A percentile compares a stretch with the other conserved stretches of the same genome.
Evolutionary conservation across 2,113 vertebrate genomes (phyloP).

Genomic region (Rhabdornis inornatus): DNA sequence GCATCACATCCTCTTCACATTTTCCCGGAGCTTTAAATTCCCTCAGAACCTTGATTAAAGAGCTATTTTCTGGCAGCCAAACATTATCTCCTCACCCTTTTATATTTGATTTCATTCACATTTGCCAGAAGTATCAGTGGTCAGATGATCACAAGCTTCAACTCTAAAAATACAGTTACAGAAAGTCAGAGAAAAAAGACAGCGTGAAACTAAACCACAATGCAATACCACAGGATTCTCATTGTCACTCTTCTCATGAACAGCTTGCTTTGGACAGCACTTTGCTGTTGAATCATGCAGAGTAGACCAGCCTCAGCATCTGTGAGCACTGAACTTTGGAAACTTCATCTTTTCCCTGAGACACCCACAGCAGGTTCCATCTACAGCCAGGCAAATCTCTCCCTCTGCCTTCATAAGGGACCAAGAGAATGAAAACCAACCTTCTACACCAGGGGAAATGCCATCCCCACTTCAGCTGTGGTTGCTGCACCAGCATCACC

Average conservation of each 20-base stretch:
- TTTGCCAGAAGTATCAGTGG: background rate
- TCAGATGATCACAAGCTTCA: background rate
- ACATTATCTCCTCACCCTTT: background rate
- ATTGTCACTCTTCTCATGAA: background rate
- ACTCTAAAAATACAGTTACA: background rate
- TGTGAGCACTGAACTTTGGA: background rate
- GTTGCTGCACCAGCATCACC: background rate
- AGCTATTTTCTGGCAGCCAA: background rate
- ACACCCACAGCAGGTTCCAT: background rate
- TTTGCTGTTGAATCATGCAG: background rate
- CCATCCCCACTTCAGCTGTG: accelerated
- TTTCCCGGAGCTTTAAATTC: background rate
- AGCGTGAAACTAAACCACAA: background rate
- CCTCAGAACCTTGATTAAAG: background rate
- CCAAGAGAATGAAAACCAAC: background rate
- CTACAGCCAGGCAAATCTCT: background rate
- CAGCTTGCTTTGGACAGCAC: background rate
- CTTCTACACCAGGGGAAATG: background rate
- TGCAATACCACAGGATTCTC: background rate
- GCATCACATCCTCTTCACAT: background rate
- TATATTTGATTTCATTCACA: background rate
- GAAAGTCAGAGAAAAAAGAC: background rate
- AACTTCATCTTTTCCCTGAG: background rate
- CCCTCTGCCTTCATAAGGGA: background rate
- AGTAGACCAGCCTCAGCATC: background rate